phyloP scores from a whole-genome alignment of 37 sponge, comb jelly and placozoan species.

The Aphrocallistes beatrix region DNA sequence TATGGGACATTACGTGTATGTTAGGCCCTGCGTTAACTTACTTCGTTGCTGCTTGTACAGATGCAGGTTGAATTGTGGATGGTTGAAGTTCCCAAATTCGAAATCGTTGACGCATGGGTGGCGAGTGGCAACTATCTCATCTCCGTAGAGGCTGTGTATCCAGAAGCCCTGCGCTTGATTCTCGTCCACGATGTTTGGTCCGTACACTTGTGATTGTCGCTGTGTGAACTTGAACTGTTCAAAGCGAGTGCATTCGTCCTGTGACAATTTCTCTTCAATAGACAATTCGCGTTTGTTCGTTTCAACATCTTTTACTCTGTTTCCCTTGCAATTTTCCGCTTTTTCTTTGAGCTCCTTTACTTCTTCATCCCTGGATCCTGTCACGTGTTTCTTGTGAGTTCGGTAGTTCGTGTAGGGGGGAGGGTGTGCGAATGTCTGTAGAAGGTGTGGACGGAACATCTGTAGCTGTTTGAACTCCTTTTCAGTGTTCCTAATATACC shows the following conservation, averaged over 20 bases:
- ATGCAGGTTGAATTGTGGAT: slow-evolving; percentile 8
- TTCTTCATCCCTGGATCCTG: background rate
- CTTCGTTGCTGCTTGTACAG: background rate
- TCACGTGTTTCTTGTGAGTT: background rate
- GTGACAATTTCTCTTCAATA: background rate
- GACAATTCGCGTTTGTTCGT: background rate
- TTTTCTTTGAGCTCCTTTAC: background rate
- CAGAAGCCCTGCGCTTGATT: slow-evolving; percentile 8
- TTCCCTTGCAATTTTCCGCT: background rate
- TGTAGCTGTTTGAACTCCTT: background rate
- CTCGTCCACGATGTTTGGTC: background rate
- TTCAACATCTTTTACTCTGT: background rate
- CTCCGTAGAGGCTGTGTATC: background rate
- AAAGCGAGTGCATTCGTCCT: background rate
- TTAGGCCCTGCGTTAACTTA: no score
- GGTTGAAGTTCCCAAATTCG: background rate
- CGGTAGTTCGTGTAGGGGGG: background rate
- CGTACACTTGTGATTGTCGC: background rate
- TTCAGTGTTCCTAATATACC: background rate
- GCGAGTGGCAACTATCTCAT: background rate
- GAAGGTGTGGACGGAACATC: background rate
- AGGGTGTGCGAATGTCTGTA: background rate
- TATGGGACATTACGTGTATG: no score
- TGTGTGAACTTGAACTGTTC: background rate
- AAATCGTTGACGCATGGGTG: slow-evolving; percentile 5